Evolutionary conservation across 2,113 vertebrate species (phyloP).

Genomic region (Platysternon megacephalum): DNA sequence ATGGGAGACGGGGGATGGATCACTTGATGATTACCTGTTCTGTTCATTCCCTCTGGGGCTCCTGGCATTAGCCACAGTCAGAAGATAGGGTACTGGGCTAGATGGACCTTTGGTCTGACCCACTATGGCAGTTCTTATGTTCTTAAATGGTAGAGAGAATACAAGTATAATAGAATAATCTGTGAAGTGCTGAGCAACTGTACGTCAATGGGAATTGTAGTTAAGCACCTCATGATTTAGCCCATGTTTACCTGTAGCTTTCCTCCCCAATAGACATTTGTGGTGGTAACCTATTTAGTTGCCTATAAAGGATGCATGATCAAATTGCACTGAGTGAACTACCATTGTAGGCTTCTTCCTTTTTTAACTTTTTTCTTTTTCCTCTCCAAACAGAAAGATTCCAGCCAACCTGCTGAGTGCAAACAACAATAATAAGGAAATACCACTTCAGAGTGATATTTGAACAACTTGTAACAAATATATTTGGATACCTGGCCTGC

Average conservation of each 20-base stretch:
- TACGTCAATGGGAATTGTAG: background rate
- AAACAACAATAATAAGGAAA: constrained; percentile 93
- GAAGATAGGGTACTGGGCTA: no score
- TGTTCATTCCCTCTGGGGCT: no score
- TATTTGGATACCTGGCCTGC: constrained; percentile 81
- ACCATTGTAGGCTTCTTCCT: background rate
- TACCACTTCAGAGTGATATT: constrained; percentile 78
- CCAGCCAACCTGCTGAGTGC: constrained; percentile 95
- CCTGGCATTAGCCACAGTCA: no score
- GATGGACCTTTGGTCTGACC: no score
- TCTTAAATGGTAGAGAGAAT: background rate
- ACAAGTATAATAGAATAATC: background rate
- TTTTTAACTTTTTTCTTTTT: constrained; percentile 9
- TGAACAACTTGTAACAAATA: constrained; percentile 76
- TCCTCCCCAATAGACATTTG: background rate
- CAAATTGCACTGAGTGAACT: background rate
- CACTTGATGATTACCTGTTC: no score
- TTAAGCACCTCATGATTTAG: background rate
- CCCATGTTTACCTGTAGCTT: background rate
- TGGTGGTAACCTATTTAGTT: background rate
- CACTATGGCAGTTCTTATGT: no score
- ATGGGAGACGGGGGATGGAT: no score
- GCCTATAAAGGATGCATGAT: background rate
- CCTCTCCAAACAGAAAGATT: constrained; percentile 85
- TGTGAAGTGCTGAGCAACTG: background rate